A percentile compares a stretch with the other conserved stretches of the same genome.
Evolutionary conservation across 2,888 invertebrate genomes (phyloP).

Genomic region (Atherix ibis): DNA sequence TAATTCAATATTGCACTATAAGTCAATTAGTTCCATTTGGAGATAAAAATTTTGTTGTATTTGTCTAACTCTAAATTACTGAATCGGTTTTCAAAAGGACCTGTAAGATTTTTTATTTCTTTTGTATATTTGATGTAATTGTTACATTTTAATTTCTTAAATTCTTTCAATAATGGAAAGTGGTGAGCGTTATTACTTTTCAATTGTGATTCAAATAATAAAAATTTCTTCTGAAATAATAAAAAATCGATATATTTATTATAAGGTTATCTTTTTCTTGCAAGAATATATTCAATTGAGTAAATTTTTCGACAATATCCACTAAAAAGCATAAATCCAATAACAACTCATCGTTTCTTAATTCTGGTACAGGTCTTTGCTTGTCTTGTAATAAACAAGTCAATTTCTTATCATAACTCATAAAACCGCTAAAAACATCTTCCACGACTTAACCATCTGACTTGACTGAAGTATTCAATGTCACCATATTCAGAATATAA

Average conservation of each 20-base stretch:
- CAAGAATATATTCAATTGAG: neutral
- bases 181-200: neutral
- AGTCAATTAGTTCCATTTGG: neutral
- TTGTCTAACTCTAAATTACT: too few species aligned
- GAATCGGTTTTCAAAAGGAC: neutral
- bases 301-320: neutral
- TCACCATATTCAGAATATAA: constrained; percentile 6
- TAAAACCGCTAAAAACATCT: constrained; percentile 6
- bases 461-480: constrained; percentile 5
- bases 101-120: neutral
- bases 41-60: too few species aligned
- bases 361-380: neutral
- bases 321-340: neutral
- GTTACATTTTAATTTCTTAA: too few species aligned
- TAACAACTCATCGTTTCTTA: neutral
- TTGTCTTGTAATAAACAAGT: constrained; percentile 3
- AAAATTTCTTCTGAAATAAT: neutral
- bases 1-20: neutral
- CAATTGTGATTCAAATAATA: neutral
- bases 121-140: too few species aligned
- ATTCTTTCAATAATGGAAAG: neutral
- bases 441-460: constrained; percentile 7
- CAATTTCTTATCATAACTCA: constrained; percentile 4
- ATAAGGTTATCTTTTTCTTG: neutral
- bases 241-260: neutral